Percentiles rank a stretch among this genome's conserved stretches.
Conservation (phyloP, 2,888 invertebrate species). For the Xestia c-nigrum region DNA sequence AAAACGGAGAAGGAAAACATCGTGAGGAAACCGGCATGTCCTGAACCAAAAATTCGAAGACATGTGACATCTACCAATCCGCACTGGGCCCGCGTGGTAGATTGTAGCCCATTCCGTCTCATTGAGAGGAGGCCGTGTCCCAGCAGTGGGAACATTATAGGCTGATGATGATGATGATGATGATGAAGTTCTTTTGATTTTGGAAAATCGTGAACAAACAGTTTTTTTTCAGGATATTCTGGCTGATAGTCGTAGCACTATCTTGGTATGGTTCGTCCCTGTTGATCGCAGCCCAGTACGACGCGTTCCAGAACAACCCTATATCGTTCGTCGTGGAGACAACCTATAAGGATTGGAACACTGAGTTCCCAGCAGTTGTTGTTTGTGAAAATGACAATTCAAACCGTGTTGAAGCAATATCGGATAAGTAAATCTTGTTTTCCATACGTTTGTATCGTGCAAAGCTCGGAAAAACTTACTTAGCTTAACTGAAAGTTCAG, state of each 20-base stretch:
- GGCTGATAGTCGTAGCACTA: slow-evolving; percentile 90
- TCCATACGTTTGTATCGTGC: neutral
- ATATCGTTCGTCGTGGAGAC: slow-evolving; percentile 95
- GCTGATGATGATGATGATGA: no score
- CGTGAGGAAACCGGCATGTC: no score
- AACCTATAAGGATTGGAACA: slow-evolving; percentile 94
- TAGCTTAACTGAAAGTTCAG: neutral
- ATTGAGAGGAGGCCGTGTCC: no score
- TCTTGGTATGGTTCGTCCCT: slow-evolving; percentile 92
- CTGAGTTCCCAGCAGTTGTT: slow-evolving; percentile 93
- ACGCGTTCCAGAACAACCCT: slow-evolving; percentile 93
- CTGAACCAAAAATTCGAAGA: no score
- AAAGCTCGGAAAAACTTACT: neutral
- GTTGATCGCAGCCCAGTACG: slow-evolving; percentile 91
- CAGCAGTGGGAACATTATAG: no score
- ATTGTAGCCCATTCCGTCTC: no score
- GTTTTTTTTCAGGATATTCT: slow-evolving; percentile 89
- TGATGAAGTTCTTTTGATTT: no score
- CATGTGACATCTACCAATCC: no score
- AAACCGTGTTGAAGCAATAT: slow-evolving; percentile 91
- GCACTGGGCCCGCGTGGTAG: no score
- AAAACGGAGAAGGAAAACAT: no score
- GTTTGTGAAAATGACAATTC: slow-evolving; percentile 94
- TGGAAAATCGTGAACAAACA: neutral
- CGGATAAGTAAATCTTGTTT: slow-evolving; percentile 90